Base-by-base conservation (phyloP, 2,113 vertebrate species). In the Anser cygnoides region DNA sequence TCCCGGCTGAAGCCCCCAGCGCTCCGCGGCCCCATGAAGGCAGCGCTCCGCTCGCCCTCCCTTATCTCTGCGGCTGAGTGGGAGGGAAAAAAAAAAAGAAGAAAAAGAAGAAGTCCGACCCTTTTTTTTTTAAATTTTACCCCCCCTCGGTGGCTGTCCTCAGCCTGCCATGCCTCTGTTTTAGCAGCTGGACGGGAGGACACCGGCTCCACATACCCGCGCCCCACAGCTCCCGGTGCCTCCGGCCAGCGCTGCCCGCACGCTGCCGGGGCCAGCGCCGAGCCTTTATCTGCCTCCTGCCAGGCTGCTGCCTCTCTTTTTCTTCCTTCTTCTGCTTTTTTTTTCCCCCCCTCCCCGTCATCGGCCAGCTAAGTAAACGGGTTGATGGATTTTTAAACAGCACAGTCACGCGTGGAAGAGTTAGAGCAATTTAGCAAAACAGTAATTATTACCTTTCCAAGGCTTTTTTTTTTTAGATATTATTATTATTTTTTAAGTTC, bases 341-440 rank as follows among this genome's bases (percentile, higher is more conserved):
- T 91, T 95, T 18, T 17, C 17, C 16, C 46, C 46, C 46, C 46
- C 20, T 37, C 31, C 85, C 82, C 92, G 93, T 97, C 98, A 97
- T 97, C 96, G 98, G 96, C 96, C 95, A 97, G 95, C 96, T 95
- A 98, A 96, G 96, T 93, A 98, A 98, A 98, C 97, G 93, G 97
- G 95, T 96, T 97, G 97, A 98, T 97, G 98, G 98, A 97, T 96
- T 97, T 97, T 97, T 94, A 96, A 98, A 94, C 97, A 89, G 94
- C 94, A 96, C 89, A 95, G 97, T 97, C 92, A 97, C 96, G 98
- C 97, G 97, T 97, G 96, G 98, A 97, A 96, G 98, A 98, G 97
- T 96, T 97, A 93, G 90, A 98, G 97, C 98, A 97, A 92, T 95
- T 97, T 57, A 81, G 79, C 90, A 77, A 79, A 89, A 93, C 61